Conservation (phyloP, 1,140 invertebrate species). For the Heterodera carotae region DNA sequence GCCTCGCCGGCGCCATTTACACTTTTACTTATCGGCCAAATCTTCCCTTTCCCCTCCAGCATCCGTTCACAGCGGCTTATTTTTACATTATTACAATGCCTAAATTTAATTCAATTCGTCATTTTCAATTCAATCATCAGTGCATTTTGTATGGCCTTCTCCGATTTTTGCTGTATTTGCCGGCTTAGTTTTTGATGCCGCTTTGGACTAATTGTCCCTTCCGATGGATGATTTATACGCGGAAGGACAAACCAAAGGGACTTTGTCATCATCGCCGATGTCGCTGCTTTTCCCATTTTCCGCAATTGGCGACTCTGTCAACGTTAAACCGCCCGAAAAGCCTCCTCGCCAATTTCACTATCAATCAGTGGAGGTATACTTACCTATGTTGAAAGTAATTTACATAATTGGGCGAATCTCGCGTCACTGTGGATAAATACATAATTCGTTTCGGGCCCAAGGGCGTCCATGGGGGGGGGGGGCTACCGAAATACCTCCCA, state of each 20-base stretch:
- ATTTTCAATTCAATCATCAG: background rate
- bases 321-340: slow-evolving; percentile 30
- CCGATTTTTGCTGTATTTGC: background rate
- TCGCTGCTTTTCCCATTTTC: background rate
- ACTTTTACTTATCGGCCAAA: no score
- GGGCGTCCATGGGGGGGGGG: no score
- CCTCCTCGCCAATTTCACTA: slow-evolving; percentile 40
- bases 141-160: background rate
- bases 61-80: background rate
- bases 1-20: no score
- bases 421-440: no score
- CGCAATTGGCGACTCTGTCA: background rate
- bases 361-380: slow-evolving; percentile 33
- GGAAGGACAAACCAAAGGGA: background rate
- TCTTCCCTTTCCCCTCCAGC: no score
- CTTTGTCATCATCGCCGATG: slow-evolving; percentile 1
- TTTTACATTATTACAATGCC: background rate
- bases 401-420: no score
- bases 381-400: slow-evolving; percentile 12
- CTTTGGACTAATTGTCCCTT: background rate
- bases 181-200: background rate
- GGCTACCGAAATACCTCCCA: no score
- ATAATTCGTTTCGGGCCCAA: no score
- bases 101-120: background rate
- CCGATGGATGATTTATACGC: background rate